phyloP scores from a whole-genome alignment of 2,797 vertebrate genomes.

The Girardinus metallicus region DNA sequence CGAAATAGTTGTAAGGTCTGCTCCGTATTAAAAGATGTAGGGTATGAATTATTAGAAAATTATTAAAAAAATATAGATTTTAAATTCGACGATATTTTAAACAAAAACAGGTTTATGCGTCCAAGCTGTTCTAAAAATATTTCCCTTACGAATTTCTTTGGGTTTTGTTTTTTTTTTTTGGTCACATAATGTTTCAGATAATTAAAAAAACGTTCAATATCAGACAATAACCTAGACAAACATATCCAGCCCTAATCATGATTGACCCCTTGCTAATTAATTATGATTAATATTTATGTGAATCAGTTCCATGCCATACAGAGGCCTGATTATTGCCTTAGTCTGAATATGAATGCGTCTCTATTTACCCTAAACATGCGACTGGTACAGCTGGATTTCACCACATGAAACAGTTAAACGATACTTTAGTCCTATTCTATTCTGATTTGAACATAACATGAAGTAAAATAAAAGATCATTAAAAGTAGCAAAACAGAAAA shows the following conservation, averaged over 20 bases:
- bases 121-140: not conserved
- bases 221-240: not conserved
- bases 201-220: not conserved
- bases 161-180: not conserved
- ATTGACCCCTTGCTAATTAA: not conserved
- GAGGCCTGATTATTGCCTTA: too few species aligned
- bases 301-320: too few species aligned
- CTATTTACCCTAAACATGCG: too few species aligned
- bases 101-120: not conserved
- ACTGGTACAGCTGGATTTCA: too few species aligned
- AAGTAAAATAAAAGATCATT: not conserved
- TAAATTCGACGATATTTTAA: not conserved
- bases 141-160: not conserved
- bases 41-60: not conserved
- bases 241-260: not conserved
- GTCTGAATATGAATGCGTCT: too few species aligned
- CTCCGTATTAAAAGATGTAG: not conserved
- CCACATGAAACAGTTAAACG: too few species aligned
- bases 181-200: not conserved
- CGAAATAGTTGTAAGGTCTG: not conserved
- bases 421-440: too few species aligned
- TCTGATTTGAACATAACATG: not conserved
- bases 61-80: not conserved
- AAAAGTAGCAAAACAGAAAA: not conserved
- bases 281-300: too few species aligned